A percentile compares a stretch with the other conserved stretches of the same genome.
Conservation (phyloP, 2,797 vertebrate species). For the Gymnothorax reevesii region DNA sequence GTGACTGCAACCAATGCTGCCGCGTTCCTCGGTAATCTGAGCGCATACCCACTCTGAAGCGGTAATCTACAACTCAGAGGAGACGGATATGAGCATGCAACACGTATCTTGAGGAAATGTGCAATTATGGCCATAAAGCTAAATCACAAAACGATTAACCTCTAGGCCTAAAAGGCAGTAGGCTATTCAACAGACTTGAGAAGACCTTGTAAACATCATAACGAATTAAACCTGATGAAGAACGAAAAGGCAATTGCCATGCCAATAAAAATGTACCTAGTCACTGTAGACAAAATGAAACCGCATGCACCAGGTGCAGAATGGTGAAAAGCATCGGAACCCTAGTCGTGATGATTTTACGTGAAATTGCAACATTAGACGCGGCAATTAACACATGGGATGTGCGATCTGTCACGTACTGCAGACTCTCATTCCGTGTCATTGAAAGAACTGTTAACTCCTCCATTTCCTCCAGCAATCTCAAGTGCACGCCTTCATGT, state of each 20-base stretch:
- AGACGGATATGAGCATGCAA: not conserved
- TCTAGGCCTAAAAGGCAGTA: not conserved
- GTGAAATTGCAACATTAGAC: not conserved
- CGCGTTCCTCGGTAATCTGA: not conserved
- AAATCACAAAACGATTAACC: not conserved
- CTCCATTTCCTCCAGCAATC: not conserved
- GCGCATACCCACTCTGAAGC: not conserved
- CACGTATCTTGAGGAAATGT: not conserved
- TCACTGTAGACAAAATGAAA: not conserved
- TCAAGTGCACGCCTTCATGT: not conserved
- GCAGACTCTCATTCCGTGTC: not conserved
- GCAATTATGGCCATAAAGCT: not conserved
- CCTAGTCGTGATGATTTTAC: not conserved
- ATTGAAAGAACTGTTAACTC: not conserved
- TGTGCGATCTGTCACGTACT: constrained; percentile 22
- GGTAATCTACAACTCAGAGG: too few species aligned
- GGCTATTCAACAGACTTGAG: not conserved
- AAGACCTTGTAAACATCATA: not conserved
- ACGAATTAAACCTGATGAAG: not conserved
- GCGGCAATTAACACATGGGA: not conserved
- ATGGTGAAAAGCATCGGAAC: not conserved
- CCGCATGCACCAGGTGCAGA: not conserved
- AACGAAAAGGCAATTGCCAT: not conserved
- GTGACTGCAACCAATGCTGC: not conserved
- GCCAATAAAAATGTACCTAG: not conserved